These are phyloP conservation scores for Drosophila rellima DNA, from an alignment of 2,888 invertebrate species.

Conservation along the genomic window DNA sequence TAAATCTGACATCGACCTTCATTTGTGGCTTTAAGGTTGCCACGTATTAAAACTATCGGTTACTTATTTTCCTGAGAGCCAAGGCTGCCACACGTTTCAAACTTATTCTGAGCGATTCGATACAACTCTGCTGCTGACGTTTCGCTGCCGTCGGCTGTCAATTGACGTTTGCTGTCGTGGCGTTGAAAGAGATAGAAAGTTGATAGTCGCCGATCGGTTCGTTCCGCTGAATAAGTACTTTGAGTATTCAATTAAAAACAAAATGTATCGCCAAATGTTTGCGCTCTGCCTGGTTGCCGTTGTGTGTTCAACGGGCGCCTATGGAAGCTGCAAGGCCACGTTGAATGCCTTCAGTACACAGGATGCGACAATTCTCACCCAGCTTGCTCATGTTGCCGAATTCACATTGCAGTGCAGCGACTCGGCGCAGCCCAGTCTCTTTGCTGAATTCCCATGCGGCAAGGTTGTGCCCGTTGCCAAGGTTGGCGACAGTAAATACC, in stretches of 20 bases:
- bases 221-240: slow-evolving; percentile 1
- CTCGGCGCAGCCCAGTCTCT: slow-evolving; percentile 90
- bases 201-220: slow-evolving; percentile 19
- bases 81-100: too few species aligned
- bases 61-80: neutral
- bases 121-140: slow-evolving; percentile 46
- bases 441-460: slow-evolving; percentile 94
- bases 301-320: slow-evolving; percentile 61
- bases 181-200: slow-evolving; percentile 66
- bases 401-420: slow-evolving; percentile 94
- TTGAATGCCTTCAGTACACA: slow-evolving; percentile 95
- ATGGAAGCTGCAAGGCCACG: slow-evolving; percentile 88
- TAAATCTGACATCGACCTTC: too few species aligned
- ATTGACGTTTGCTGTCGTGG: slow-evolving; percentile 76
- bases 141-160: slow-evolving; percentile 55
- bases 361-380: slow-evolving; percentile 96
- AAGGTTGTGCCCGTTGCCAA: slow-evolving; percentile 94
- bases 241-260: slow-evolving; percentile 32
- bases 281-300: slow-evolving; percentile 65
- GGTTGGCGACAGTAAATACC: slow-evolving; percentile 92
- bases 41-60: too few species aligned
- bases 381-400: slow-evolving; percentile 96
- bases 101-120: too few species aligned
- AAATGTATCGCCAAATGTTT: slow-evolving; percentile 75
- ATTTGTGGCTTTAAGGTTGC: too few species aligned